phyloP scores from a whole-genome alignment of 2,113 vertebrate species.

The Kobus ellipsiprymnus region DNA sequence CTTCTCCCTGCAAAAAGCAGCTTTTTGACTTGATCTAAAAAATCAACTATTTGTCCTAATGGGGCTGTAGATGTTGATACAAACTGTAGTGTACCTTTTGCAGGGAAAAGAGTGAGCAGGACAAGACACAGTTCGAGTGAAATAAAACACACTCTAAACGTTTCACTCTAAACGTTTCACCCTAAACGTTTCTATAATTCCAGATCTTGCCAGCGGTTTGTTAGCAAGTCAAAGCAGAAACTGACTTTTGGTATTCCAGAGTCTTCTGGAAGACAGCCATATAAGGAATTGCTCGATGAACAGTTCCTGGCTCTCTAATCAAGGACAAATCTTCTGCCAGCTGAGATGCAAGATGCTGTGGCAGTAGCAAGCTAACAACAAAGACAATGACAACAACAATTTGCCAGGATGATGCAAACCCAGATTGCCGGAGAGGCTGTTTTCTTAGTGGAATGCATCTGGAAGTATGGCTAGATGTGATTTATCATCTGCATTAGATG shows the following conservation, averaged over 20 bases:
- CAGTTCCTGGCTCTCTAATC: not conserved
- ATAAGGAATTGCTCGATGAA: constrained; percentile 28
- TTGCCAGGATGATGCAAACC: not conserved
- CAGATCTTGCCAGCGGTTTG: not conserved
- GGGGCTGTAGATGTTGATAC: not conserved
- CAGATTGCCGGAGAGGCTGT: not conserved
- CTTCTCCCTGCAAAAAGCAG: not conserved
- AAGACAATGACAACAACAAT: not conserved
- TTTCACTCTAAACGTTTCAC: not conserved
- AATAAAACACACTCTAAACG: not conserved
- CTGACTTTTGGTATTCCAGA: not conserved
- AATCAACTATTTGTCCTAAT: not conserved
- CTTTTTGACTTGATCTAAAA: not conserved
- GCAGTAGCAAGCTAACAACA: constrained; percentile 6
- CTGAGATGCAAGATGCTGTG: not conserved
- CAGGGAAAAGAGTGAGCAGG: not conserved
- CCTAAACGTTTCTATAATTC: not conserved
- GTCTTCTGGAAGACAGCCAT: constrained; percentile 18
- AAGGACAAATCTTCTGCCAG: not conserved
- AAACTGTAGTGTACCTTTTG: not conserved
- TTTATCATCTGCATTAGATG: not conserved
- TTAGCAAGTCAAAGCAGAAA: constrained; percentile 32
- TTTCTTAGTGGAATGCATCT: not conserved
- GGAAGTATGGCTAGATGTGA: not conserved
- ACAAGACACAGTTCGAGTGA: not conserved